A percentile compares a stretch with the other conserved stretches of the same genome.
These are phyloP conservation scores for Catharus fuscescens DNA, from an alignment of 2,113 vertebrate genomes.

Conservation along the genomic window DNA sequence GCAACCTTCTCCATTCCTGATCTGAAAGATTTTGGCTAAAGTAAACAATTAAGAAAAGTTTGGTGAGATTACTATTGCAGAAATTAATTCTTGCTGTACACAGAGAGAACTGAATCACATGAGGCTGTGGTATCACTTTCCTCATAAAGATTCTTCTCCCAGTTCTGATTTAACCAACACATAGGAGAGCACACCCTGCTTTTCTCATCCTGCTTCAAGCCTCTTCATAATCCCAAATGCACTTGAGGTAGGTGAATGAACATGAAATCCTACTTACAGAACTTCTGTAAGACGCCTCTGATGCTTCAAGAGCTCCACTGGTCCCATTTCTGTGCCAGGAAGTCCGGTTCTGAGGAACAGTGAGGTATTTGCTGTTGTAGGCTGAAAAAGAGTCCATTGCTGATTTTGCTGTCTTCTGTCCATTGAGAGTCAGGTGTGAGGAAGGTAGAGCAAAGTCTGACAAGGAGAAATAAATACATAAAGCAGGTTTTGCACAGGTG, in stretches of 20 bases:
- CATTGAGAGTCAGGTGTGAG: background rate
- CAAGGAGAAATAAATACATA: background rate
- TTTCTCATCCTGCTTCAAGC: background rate
- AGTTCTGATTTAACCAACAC: background rate
- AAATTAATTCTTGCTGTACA: background rate
- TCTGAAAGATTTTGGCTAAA: background rate
- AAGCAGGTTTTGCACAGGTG: background rate
- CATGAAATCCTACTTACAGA: slow-evolving; percentile 67
- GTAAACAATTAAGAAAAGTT: background rate
- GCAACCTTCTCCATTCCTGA: background rate
- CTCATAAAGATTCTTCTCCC: background rate
- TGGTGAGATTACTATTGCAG: background rate
- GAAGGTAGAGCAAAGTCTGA: slow-evolving; percentile 61
- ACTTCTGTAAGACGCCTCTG: background rate
- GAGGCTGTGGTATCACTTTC: background rate
- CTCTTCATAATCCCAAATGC: background rate
- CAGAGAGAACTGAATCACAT: background rate
- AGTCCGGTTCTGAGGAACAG: slow-evolving; percentile 72
- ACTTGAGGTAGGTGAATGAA: background rate
- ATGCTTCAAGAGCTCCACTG: slow-evolving; percentile 56
- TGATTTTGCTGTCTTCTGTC: slow-evolving; percentile 54
- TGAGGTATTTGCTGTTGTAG: slow-evolving; percentile 77
- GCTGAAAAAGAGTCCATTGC: slow-evolving; percentile 64
- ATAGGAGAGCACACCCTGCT: background rate
- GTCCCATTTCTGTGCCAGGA: slow-evolving; percentile 45